Conservation (phyloP, 2,888 invertebrate species). For the Pseudeuparius sepicola region DNA sequence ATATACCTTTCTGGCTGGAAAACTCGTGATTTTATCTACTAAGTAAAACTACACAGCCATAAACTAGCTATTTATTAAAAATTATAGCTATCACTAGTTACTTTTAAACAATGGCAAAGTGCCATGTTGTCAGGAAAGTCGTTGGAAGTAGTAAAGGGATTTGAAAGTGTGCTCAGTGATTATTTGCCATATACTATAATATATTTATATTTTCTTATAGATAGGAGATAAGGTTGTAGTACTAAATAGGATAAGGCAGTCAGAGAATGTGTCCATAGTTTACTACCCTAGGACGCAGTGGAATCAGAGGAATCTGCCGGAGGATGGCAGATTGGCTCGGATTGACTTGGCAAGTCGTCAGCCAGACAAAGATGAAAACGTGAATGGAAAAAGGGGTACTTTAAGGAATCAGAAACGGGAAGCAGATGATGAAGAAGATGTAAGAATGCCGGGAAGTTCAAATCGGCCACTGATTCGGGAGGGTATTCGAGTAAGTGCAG, state of each 20-base stretch:
- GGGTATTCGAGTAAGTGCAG: neutral
- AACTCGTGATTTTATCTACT: no score
- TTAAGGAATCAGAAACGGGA: conserved; percentile 35
- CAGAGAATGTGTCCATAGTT: conserved; percentile 45
- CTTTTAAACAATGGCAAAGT: no score
- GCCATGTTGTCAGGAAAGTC: no score
- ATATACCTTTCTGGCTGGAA: no score
- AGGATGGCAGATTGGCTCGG: conserved; percentile 27
- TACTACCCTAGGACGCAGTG: conserved; percentile 39
- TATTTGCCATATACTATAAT: conserved; percentile 3
- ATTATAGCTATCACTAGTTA: no score
- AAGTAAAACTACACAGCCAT: no score
- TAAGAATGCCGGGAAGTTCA: conserved; percentile 15
- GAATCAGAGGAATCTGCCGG: conserved; percentile 22
- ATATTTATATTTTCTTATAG: conserved; percentile 32
- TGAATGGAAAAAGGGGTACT: conserved; percentile 59
- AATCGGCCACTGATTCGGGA: no score
- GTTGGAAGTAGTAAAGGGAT: no score
- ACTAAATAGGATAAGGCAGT: conserved; percentile 52
- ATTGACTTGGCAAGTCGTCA: conserved; percentile 34
- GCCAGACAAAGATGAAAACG: conserved; percentile 57
- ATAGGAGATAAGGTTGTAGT: conserved; percentile 69
- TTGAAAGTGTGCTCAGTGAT: no score
- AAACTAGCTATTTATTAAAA: no score
- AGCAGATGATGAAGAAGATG: conserved; percentile 24